Conservation (phyloP, 2,888 invertebrate species). For the Drosophila formosana region DNA sequence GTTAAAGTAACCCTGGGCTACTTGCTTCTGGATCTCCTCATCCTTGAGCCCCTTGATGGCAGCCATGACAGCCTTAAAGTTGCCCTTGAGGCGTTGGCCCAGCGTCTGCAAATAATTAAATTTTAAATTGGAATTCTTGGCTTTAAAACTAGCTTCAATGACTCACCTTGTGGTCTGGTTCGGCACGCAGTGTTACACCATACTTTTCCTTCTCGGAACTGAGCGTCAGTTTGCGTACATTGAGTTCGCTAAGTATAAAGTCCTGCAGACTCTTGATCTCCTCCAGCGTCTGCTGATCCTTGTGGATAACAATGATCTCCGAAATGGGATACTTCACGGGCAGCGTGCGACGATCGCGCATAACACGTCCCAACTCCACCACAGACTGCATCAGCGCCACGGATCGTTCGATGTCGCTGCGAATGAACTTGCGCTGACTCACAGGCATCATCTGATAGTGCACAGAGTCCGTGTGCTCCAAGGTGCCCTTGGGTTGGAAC, state of each 20-base stretch:
- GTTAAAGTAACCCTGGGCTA: slow-evolving; percentile 89
- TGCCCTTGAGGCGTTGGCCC: slow-evolving; percentile 94
- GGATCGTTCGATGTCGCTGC: slow-evolving; percentile 94
- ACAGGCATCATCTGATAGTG: slow-evolving; percentile 96
- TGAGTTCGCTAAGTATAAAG: slow-evolving; percentile 97
- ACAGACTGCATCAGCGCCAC: slow-evolving; percentile 97
- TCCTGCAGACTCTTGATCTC: slow-evolving; percentile 92
- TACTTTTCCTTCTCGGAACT: slow-evolving; percentile 96
- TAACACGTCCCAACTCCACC: slow-evolving; percentile 96
- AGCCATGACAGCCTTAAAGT: slow-evolving; percentile 94
- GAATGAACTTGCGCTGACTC: slow-evolving; percentile 90
- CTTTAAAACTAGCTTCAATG: not conserved
- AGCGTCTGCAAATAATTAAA: slow-evolving; percentile 80
- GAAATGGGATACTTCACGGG: slow-evolving; percentile 98
- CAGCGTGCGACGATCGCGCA: slow-evolving; percentile 96
- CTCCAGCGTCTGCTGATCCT: slow-evolving; percentile 90
- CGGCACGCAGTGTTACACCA: slow-evolving; percentile 95
- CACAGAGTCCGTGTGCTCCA: slow-evolving; percentile 89
- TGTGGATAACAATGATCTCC: slow-evolving; percentile 97
- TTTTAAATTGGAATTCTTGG: not conserved
- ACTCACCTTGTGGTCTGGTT: slow-evolving; percentile 94
- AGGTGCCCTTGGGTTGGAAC: slow-evolving; percentile 86
- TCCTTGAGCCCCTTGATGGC: slow-evolving; percentile 93
- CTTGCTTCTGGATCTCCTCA: slow-evolving; percentile 91
- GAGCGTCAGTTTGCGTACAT: slow-evolving; percentile 93